Evolutionary conservation across 2,888 invertebrate genomes (phyloP).

Genomic region (Danaus chrysippus): DNA sequence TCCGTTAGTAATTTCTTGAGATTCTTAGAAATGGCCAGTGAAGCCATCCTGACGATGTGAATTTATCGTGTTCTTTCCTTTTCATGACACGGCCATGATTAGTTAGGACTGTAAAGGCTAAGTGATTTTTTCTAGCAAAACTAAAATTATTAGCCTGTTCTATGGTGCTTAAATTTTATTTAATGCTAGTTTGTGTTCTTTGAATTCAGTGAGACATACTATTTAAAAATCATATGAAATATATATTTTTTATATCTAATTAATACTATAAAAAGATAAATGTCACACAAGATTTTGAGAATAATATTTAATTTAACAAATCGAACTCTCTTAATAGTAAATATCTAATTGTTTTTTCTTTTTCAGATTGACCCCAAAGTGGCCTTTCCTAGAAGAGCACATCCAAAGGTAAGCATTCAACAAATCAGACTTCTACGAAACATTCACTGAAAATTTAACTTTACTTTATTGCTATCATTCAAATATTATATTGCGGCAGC

Average conservation of each 20-base stretch:
- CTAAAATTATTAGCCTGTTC: constrained; percentile 32
- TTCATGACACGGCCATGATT: constrained; percentile 60
- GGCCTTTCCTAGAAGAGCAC: constrained; percentile 99
- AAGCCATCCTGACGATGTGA: constrained; percentile 59
- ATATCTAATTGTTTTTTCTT: constrained; percentile 44
- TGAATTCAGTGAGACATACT: too few species aligned
- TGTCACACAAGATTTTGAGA: too few species aligned
- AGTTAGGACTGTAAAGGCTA: constrained; percentile 52
- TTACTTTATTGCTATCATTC: constrained; percentile 57
- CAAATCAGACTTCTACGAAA: constrained; percentile 41
- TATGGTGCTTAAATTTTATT: constrained; percentile 15
- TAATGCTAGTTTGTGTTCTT: too few species aligned
- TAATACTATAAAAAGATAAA: too few species aligned
- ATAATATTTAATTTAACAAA: too few species aligned
- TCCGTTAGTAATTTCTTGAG: background rate
- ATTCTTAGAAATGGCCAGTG: constrained; percentile 59
- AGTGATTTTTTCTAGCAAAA: constrained; percentile 47
- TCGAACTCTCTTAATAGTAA: background rate
- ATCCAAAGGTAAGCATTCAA: constrained; percentile 93
- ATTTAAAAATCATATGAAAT: too few species aligned
- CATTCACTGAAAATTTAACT: constrained; percentile 60
- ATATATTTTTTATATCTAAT: too few species aligned
- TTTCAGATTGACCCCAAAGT: constrained; percentile 99
- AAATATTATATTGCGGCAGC: constrained; percentile 56
- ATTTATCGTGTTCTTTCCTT: constrained; percentile 63